Base-by-base conservation (phyloP, 1,140 invertebrate species). In the Sinonovacula constricta region DNA sequence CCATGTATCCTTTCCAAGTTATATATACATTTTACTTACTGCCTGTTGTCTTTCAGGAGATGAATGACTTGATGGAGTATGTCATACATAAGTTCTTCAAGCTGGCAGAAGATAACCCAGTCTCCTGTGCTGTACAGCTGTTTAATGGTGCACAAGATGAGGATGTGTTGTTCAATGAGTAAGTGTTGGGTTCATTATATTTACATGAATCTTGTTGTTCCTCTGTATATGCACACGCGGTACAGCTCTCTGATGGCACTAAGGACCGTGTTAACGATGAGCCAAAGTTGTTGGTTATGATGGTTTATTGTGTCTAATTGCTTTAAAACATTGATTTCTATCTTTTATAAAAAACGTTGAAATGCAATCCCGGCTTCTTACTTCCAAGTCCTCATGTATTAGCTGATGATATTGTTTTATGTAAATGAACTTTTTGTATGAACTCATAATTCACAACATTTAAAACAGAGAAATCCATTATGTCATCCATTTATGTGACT, bases 31-130 rank as follows among this genome's bases (percentile, higher is more conserved):
- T n/a, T n/a, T n/a, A n/a, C n/a, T n/a, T n/a, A n/a, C n/a, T n/a
- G n/a, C n/a, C n/a, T 34, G n/a, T 63, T 36, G 45, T 74, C 22
- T 60, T 70, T 10, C 70, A 88, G 87, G 85, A 87, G 68, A 85
- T 85, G 71, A 85, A 77, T 22, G 87, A 88, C 54, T 74, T 88
- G 33, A 85, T 86, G 22, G 87, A 88, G 56, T 88, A 81, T 75
- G 68, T 88, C 2, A 75, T 88, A 49, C 81, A 85, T 22, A 80
- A 77, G 26, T 88, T 88, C 70, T 79, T 85, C 51, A 30, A 59
- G 14, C 53, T 68, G 4, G 85, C 87, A 1, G 84, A 84, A 45
- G 68, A 81, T 24, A 79, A 87, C 57, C 86, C 86, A 7, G 15
- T 70, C 1, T 28, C 68, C 15, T 85, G 83, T 82, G 86, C 87